Percentiles rank a stretch among this genome's conserved stretches.
phyloP scores from a whole-genome alignment of 2,113 vertebrate species.

The Ploceus nigricollis region DNA sequence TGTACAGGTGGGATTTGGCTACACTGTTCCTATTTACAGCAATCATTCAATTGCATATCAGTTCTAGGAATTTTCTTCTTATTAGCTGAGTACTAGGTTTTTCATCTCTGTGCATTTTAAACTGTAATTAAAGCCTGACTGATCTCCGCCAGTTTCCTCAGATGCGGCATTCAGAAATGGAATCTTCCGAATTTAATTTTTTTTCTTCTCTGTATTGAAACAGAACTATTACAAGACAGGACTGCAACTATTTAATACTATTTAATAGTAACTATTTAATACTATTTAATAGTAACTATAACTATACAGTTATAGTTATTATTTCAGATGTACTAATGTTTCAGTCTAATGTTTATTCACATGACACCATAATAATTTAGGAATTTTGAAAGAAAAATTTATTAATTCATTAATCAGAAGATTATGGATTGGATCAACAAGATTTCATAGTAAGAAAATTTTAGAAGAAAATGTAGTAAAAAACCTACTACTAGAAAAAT shows the following conservation, averaged over 20 bases:
- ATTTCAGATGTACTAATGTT: background rate
- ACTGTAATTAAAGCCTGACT: background rate
- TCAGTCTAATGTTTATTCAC: background rate
- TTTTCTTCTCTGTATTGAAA: background rate
- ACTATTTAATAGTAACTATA: too few species aligned
- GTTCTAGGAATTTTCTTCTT: background rate
- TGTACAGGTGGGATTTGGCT: background rate
- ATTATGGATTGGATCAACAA: background rate
- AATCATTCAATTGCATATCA: background rate
- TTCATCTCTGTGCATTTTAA: background rate
- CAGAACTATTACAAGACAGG: background rate
- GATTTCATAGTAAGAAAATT: background rate
- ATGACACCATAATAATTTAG: background rate
- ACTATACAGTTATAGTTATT: background rate
- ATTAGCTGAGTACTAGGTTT: background rate
- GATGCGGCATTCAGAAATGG: background rate
- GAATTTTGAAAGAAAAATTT: background rate
- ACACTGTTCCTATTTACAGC: background rate
- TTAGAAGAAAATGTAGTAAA: background rate
- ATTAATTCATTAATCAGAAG: background rate
- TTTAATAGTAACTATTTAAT: background rate
- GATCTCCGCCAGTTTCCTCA: background rate
- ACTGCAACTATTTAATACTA: background rate
- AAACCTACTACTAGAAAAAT: background rate
- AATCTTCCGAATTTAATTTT: background rate